phyloP scores from a whole-genome alignment of 2,797 vertebrate species.

The Numenius phaeopus region DNA sequence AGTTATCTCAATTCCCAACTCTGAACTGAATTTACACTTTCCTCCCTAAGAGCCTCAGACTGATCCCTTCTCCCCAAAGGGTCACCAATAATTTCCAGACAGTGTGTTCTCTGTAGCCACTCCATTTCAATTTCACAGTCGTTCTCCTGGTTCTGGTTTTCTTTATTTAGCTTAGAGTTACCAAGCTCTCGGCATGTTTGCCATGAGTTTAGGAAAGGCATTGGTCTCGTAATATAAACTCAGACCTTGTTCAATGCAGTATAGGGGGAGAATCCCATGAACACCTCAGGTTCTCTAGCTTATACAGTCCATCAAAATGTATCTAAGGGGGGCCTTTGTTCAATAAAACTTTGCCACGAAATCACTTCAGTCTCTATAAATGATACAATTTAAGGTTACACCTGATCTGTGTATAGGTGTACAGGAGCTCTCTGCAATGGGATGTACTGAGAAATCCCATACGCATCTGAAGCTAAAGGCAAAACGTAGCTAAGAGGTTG shows the following conservation, averaged over 20 bases:
- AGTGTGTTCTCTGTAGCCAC: background rate
- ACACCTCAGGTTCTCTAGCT: background rate
- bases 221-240: background rate
- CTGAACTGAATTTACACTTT: background rate
- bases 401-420: background rate
- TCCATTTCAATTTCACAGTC: background rate
- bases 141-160: background rate
- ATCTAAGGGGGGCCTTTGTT: background rate
- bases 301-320: background rate
- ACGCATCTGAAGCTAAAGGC: background rate
- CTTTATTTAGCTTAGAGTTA: background rate
- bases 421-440: background rate
- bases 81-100: background rate
- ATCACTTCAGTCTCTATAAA: background rate
- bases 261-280: background rate
- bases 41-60: background rate
- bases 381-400: background rate
- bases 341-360: background rate
- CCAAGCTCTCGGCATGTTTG: background rate
- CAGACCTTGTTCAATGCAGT: background rate
- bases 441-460: background rate
- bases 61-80: background rate
- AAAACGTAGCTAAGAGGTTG: background rate
- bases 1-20: background rate
- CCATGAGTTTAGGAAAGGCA: background rate